Base-by-base conservation (phyloP, 2,797 vertebrate genomes). In the Neosalanx taihuensis region DNA sequence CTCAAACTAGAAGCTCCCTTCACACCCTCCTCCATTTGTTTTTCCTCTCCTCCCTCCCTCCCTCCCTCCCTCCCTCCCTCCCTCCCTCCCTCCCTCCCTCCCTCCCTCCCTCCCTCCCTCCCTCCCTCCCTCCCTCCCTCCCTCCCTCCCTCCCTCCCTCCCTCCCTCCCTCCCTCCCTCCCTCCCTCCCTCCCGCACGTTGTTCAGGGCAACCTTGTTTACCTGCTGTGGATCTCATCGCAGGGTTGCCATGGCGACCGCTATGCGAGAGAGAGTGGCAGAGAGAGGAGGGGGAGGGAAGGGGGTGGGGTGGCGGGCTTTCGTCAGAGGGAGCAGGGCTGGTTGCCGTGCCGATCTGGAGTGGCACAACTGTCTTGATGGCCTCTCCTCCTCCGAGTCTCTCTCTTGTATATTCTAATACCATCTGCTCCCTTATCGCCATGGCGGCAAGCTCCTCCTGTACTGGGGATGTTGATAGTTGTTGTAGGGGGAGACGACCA, bases 341-440 rank as follows among this genome's bases (percentile, higher is more conserved):
- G 69, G 92, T 92, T 93, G 89, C 92, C 76, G 85, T 89, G 92
- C 87, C 80, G 85, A 90, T 90, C 73, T 91, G 88, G 87, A 92
- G 91, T 91, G 87, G 83, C 80, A 61, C 6, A 7, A 2, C 85
- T 83, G 88, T 79, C 85, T 85, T 73, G 80, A 89, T 85, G 88
- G 85, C 85, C 87, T 83, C 84, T 72, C 80, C 85, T 81, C 84
- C 83, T 81, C 37, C 84, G 80, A 81, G 81, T 85, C 85, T 79
- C 74, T 83, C 86, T 87, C 86, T 86, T 81, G 82, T 87, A 78
- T 86, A 85, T 89, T 91, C 79, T 87, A 84, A 84, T 88, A 86
- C 86, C 89, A 88, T 89, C 88, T 88, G 88, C 85, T 71, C 79
- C 72, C 85, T 88, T 84, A 79, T 89, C 84, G 35, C 63, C 77